Evolutionary conservation across 1,140 invertebrate species (phyloP).

Genomic region (Nasonia longicornis): DNA sequence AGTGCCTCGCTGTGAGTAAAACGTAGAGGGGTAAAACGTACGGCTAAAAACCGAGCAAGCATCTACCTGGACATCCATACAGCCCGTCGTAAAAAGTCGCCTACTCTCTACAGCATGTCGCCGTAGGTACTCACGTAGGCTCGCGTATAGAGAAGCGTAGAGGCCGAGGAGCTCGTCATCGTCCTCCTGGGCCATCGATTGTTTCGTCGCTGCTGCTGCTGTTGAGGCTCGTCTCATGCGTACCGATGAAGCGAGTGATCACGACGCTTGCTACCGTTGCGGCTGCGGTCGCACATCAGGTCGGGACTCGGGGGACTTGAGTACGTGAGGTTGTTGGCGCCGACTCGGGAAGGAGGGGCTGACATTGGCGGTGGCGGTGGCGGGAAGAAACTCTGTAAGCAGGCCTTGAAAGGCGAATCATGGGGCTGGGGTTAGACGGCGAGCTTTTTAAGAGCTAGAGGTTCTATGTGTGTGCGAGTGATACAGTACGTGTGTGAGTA

Average conservation of each 20-base stretch:
- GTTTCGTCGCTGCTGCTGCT: conserved; percentile 28
- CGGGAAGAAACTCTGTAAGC: conserved; percentile 70
- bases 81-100: background rate
- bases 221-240: conserved; percentile 59
- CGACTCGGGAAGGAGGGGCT: conserved; percentile 62
- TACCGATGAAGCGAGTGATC: conserved; percentile 67
- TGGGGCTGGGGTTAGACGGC: background rate
- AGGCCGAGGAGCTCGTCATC: conserved; percentile 39
- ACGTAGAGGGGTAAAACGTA: too few relatives aligned
- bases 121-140: conserved; percentile 47
- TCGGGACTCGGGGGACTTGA: conserved; percentile 68
- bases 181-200: conserved; percentile 35
- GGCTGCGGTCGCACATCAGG: conserved; percentile 58
- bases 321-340: conserved; percentile 66
- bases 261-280: conserved; percentile 65
- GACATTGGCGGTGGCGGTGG: conserved; percentile 67
- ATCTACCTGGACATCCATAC: background rate
- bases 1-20: too few relatives aligned
- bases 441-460: too few relatives aligned
- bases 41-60: background rate
- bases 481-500: too few relatives aligned
- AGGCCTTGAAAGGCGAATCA: conserved; percentile 56
- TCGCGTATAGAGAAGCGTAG: conserved; percentile 41
- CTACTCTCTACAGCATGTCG: conserved; percentile 42
- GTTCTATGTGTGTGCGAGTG: too few relatives aligned